Base-by-base conservation (phyloP, 2,888 invertebrate species). In the Cremastinae sp. region DNA sequence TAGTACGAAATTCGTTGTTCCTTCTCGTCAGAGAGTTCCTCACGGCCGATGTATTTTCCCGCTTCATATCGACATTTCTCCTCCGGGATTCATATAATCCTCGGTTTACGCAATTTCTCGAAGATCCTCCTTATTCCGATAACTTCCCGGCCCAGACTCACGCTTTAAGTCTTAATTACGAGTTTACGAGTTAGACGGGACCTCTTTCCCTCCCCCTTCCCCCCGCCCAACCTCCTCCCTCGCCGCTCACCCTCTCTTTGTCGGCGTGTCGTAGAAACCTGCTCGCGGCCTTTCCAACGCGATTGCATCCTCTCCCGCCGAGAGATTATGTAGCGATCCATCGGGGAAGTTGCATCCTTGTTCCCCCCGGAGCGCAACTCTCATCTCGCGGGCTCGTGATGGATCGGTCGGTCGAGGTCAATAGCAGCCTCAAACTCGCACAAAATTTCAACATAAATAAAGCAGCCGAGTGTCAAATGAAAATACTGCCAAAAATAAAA, bases 141-240 rank as follows among this genome's bases (percentile, higher is more conserved):
- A 58, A 56, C 36, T 43, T 49, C 47, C 16, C 58, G 68, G 38
- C 28, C n/a, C 36, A 47, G 53, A 41, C 56, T 71, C 62, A 28
- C 28, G 58, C 43, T 75, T 71, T 45, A 75, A 71, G 62, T 72
- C 72, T 75, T 78, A 75, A 78, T 78, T 78, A 75, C 75, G 47
- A 66, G 62, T 64, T 71, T 72, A 62, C 75, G 59, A 73, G 59
- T 45, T 36, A 58, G 45, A 18, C 22, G 54, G 54, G 38, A 58
- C 56, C 14, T 41, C 72, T 38, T 51, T 5, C 5, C 5, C 28
- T 3, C 28, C 5, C 28, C 5, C 5, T 5, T 62, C 49, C 14
- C 41, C 72, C 34, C 49, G 54, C 51, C 49, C 70, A n/a, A n/a
- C 28, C 5, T 28, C 28, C 2, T 5, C 5, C 28, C 5, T 28